Percentiles rank a stretch among this genome's conserved stretches.
These are phyloP conservation scores for Tetragonula clypearis DNA, from an alignment of 1,140 invertebrate species.

Conservation along the genomic window DNA sequence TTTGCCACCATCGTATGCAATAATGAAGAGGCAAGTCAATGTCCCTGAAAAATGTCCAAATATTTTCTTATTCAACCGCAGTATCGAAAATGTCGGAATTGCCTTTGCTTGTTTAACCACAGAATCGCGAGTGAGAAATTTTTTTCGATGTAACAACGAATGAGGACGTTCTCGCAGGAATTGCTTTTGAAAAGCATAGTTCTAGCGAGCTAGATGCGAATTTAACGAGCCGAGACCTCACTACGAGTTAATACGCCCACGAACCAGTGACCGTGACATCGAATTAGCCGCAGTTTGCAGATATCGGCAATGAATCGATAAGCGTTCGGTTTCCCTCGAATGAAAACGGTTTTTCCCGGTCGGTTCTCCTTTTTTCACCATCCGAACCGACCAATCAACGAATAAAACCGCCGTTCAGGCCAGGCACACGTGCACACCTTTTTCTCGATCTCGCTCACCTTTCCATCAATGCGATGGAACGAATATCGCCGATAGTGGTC, in stretches of 20 bases:
- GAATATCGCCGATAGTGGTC: not conserved
- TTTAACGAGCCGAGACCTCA: slow-evolving; percentile 52
- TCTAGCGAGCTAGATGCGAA: not conserved
- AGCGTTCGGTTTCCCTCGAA: slow-evolving; percentile 58
- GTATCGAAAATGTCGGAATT: not conserved
- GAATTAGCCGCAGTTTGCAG: not conserved
- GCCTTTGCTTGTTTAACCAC: not conserved
- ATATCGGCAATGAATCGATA: slow-evolving; percentile 62
- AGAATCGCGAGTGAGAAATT: not conserved
- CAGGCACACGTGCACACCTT: slow-evolving; percentile 26
- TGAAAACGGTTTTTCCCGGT: slow-evolving; percentile 55
- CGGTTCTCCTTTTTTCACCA: slow-evolving; percentile 43
- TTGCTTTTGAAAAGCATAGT: not conserved
- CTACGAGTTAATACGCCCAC: slow-evolving; percentile 1
- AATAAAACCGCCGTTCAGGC: slow-evolving; percentile 48
- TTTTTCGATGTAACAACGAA: not conserved
- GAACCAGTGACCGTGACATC: not conserved
- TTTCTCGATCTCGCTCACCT: not conserved
- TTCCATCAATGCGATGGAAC: not conserved
- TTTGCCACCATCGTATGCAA: too few relatives aligned
- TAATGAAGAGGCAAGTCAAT: too few relatives aligned
- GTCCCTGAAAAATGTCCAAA: too few relatives aligned
- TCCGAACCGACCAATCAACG: slow-evolving; percentile 57
- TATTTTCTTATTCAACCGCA: too few relatives aligned
- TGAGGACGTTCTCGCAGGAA: too few relatives aligned